Percentiles rank a stretch among this genome's conserved stretches.
Conservation (phyloP, 2,113 vertebrate genomes). For the Grammomys surdaster region DNA sequence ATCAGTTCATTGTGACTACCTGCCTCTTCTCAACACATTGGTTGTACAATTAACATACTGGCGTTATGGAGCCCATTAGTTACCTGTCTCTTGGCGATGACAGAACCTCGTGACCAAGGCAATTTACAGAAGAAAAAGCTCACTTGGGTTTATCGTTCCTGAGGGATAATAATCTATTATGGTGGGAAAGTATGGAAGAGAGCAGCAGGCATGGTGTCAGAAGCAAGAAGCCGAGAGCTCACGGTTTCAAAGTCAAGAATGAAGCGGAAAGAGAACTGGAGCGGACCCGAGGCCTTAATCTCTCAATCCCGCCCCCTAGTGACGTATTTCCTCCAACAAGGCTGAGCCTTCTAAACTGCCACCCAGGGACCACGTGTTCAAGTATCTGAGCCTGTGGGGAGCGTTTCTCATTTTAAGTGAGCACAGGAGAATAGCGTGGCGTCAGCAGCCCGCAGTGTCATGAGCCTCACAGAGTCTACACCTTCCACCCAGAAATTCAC, state of each 20-base stretch:
- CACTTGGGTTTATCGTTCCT: neutral
- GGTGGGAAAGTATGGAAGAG: neutral
- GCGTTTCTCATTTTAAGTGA: neutral
- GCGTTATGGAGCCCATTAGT: neutral
- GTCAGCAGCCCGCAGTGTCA: neutral
- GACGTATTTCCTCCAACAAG: neutral
- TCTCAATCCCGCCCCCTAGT: neutral
- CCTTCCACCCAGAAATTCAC: fast-evolving
- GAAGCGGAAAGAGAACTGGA: neutral
- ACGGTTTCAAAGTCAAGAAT: neutral
- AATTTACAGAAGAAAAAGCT: neutral
- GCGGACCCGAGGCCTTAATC: neutral
- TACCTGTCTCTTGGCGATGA: too few species aligned
- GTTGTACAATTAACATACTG: too few species aligned
- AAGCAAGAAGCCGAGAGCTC: neutral
- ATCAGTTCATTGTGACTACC: neutral
- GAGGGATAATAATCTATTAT: neutral
- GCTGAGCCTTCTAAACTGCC: neutral
- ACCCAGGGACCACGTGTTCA: neutral
- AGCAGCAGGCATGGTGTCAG: neutral
- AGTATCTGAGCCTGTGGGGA: neutral
- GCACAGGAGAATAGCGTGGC: neutral
- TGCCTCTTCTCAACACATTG: neutral
- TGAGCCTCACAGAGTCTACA: fast-evolving
- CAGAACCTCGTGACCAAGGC: neutral